Evolutionary conservation across 1,140 invertebrate species (phyloP).

Genomic region (Drosophila kikkawai): DNA sequence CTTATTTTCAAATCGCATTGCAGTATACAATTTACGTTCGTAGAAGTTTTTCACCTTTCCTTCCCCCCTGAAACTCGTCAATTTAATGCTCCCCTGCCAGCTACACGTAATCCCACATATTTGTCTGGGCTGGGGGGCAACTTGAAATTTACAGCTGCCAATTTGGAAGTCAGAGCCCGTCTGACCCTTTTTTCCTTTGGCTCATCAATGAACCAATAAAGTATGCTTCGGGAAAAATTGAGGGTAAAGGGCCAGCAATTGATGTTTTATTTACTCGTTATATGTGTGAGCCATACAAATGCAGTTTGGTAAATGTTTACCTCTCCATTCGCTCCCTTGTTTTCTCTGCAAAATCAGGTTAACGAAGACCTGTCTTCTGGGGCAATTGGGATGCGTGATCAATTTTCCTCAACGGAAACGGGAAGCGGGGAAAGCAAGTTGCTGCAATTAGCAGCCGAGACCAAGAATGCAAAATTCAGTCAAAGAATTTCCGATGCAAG

Average conservation of each 20-base stretch:
- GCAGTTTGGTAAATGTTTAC: conserved; percentile 25
- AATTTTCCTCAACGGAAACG: conserved; percentile 8
- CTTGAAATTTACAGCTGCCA: conserved; percentile 40
- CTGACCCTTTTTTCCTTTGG: conserved; percentile 34
- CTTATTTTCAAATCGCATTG: neutral
- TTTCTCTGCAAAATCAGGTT: conserved; percentile 43
- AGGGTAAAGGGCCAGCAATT: conserved; percentile 21
- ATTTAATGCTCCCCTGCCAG: conserved; percentile 9
- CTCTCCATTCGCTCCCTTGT: conserved; percentile 23
- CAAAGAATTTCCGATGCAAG: conserved; percentile 16
- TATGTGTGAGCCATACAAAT: conserved; percentile 38
- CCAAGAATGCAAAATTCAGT: conserved; percentile 4
- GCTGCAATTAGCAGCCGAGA: conserved; percentile 39
- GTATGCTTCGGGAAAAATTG: conserved; percentile 20
- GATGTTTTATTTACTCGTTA: conserved; percentile 39
- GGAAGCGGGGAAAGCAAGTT: neutral
- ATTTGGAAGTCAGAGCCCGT: conserved; percentile 42
- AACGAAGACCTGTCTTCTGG: conserved; percentile 27
- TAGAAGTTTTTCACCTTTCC: conserved; percentile 5
- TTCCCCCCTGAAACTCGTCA: neutral
- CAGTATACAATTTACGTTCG: neutral
- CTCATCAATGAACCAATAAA: conserved; percentile 49
- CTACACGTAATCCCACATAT: conserved; percentile 37
- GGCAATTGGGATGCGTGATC: conserved; percentile 14
- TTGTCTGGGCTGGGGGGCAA: conserved; percentile 28